These are phyloP conservation scores for Nasonia vitripennis DNA, from an alignment of 1,140 invertebrate species.

Conservation along the genomic window DNA sequence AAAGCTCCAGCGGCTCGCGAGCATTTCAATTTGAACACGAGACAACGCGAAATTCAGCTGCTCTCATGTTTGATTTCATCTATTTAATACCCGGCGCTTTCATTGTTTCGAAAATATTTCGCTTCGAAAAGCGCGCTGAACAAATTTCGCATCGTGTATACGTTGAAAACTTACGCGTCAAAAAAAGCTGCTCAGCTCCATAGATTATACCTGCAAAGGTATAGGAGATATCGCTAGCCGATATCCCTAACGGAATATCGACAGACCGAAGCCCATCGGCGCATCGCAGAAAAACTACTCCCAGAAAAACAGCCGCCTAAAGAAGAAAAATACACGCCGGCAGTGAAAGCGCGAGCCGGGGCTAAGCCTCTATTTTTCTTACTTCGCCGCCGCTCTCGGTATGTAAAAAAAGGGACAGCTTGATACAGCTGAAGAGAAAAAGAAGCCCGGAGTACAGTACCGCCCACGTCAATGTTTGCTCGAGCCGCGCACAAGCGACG, in stretches of 20 bases:
- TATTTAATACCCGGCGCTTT: too few relatives aligned
- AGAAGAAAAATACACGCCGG: background rate
- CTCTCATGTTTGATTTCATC: too few relatives aligned
- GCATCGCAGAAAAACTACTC: background rate
- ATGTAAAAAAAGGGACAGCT: background rate
- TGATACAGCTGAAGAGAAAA: background rate
- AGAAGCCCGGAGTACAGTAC: background rate
- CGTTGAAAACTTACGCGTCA: too few relatives aligned
- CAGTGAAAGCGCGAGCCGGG: background rate
- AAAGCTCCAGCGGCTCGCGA: too few relatives aligned
- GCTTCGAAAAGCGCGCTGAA: too few relatives aligned
- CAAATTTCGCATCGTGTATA: too few relatives aligned
- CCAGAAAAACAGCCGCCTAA: background rate
- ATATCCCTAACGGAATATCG: background rate
- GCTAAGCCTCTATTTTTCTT: slow-evolving; percentile 24
- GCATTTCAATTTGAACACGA: too few relatives aligned
- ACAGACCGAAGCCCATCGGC: background rate
- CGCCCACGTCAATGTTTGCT: slow-evolving; percentile 22
- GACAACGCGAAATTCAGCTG: too few relatives aligned
- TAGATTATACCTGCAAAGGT: too few relatives aligned
- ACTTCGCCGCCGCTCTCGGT: background rate
- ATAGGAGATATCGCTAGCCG: too few relatives aligned
- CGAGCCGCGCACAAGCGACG: background rate
- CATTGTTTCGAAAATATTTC: too few relatives aligned
- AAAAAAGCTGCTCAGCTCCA: too few relatives aligned